A percentile compares a stretch with the other conserved stretches of the same genome.
Evolutionary conservation across 1,140 invertebrate genomes (phyloP).

Genomic region (Nixonia krombeini): DNA sequence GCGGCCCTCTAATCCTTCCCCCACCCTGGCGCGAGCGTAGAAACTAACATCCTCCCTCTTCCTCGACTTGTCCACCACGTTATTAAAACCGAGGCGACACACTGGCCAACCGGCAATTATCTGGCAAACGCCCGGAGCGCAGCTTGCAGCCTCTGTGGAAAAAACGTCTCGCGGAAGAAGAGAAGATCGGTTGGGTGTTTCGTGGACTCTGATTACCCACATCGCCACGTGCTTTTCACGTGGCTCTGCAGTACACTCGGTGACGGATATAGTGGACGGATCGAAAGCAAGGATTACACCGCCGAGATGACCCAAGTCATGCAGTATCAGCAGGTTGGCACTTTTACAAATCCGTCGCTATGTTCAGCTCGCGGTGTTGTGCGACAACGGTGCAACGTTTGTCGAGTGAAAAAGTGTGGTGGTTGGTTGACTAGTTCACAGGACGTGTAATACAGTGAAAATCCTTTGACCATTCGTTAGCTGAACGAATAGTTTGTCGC

Average conservation of each 20-base stretch:
- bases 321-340: conserved; percentile 60
- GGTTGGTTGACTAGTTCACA: too few relatives aligned
- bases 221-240: neutral
- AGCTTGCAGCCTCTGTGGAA: conserved; percentile 24
- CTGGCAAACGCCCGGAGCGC: conserved; percentile 59
- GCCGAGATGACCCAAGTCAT: conserved; percentile 54
- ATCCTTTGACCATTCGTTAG: too few relatives aligned
- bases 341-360: conserved; percentile 4
- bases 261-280: too few relatives aligned
- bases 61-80: conserved; percentile 61
- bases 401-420: too few relatives aligned
- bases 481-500: too few relatives aligned
- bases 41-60: conserved; percentile 49
- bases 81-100: conserved; percentile 70
- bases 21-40: conserved; percentile 27
- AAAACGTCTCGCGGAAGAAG: conserved; percentile 4
- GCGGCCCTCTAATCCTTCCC: conserved; percentile 29
- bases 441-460: too few relatives aligned
- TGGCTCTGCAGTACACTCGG: neutral
- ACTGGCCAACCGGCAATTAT: conserved; percentile 68
- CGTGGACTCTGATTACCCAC: neutral
- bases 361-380: too few relatives aligned
- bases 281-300: neutral
- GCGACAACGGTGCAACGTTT: too few relatives aligned
- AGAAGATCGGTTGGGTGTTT: neutral